Conservation (phyloP, 92 coral and sea anemone species). For the Zoanthus sansibaricus region DNA sequence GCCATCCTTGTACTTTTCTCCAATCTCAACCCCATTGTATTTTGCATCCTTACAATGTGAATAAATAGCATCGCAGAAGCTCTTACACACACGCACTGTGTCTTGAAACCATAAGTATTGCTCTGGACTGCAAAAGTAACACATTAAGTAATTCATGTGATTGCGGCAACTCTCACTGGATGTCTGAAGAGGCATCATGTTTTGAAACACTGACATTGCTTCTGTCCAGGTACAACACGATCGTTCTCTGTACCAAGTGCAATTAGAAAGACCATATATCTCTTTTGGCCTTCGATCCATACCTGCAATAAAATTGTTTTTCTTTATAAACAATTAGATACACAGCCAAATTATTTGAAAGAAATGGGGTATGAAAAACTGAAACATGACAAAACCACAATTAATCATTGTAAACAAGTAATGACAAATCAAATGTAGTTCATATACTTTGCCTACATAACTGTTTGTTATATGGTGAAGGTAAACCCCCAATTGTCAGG, state of each 20-base stretch:
- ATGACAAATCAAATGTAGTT: too few species aligned
- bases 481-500: too few species aligned
- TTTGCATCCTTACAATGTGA: constrained; percentile 82
- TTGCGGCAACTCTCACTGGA: constrained; percentile 78
- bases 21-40: constrained; percentile 65
- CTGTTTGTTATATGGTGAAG: too few species aligned
- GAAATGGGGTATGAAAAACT: too few species aligned
- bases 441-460: too few species aligned
- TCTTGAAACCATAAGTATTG: constrained; percentile 79
- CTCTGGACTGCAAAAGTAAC: constrained; percentile 95
- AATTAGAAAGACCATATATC: constrained; percentile 94
- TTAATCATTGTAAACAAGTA: too few species aligned
- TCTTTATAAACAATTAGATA: not conserved
- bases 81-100: constrained; percentile 71
- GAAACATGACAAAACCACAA: too few species aligned
- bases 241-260: constrained; percentile 93
- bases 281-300: constrained; percentile 84
- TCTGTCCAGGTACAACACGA: constrained; percentile 96
- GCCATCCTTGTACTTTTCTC: constrained; percentile 74
- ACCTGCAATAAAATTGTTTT: constrained; percentile 53
- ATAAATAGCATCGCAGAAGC: constrained; percentile 77
- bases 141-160: constrained; percentile 93
- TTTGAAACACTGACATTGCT: constrained; percentile 85
- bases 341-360: too few species aligned
- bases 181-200: constrained; percentile 79